Evolutionary conservation across 2,797 vertebrate genomes (phyloP), one percentile per base, ranked within the genome.

Genomic region (Iguana delicatissima): DNA sequence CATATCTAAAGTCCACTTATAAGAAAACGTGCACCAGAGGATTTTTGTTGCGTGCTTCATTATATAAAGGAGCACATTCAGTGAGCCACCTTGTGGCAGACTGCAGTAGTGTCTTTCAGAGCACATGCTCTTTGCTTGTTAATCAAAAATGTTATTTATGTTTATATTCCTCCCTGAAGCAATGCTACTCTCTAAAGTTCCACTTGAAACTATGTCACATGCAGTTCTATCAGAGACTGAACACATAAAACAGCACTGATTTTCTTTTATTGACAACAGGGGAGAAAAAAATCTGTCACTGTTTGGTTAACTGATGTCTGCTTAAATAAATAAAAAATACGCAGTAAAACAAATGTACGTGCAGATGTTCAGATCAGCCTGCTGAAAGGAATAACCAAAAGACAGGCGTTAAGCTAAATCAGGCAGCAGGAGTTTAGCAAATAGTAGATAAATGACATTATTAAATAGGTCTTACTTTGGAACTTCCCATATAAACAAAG

Each of bases 211-310:
- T 81, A 42, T 82, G 64, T 50, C 0, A 0, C 84, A 87, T 46
- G 55, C 84, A 89, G 80, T 62, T 89, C 62, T 93, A 95, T 84
- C 92, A 93, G 91, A 87, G 91, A 93, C 82, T 64, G 81, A 95
- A 95, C 92, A 92, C 95, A 88, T 88, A 88, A 94, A 90, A 90
- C 93, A 96, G 96, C 94, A 96, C 95, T 97, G 97, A 96, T 92
- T 93, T 91, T 94, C 95, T 98, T 98, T 99, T 98, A 99, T 99
- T 99, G 98, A 99, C 98, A 98, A 97, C 95, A 97, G 97, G 97
- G 97, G 95, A 96, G 96, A 96, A 98, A 98, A 87, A 52, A 97
- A 96, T 98, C 97, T 97, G 98, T 99, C 98, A 99, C 98, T 98
- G 98, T 98, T 98, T 98, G 96, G 95, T 98, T 98, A 98, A 98